Evolutionary conservation across 2,888 invertebrate species (phyloP).

Genomic region (Nomada goodeniana): DNA sequence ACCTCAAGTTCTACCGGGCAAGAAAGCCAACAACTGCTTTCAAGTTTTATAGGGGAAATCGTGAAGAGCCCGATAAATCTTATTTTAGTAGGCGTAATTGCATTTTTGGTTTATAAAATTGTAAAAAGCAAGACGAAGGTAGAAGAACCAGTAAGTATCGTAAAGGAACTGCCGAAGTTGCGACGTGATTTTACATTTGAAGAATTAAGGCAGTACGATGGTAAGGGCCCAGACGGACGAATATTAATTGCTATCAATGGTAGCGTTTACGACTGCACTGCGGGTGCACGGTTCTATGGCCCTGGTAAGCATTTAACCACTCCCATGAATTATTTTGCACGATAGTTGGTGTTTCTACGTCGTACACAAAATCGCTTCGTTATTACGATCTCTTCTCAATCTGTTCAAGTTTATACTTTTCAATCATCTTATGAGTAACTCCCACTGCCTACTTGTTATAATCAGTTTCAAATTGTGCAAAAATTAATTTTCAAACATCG

Average conservation of each 20-base stretch:
- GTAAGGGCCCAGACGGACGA: slow-evolving; percentile 93
- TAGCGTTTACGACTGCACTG: slow-evolving; percentile 97
- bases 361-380: not conserved
- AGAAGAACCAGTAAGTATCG: slow-evolving; percentile 82
- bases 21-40: slow-evolving; percentile 74
- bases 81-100: slow-evolving; percentile 88
- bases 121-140: slow-evolving; percentile 85
- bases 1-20: slow-evolving; percentile 56
- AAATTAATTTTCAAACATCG: slow-evolving; percentile 23
- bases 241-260: slow-evolving; percentile 97
- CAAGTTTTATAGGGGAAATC: slow-evolving; percentile 87
- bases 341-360: not conserved
- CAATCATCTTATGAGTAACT: slow-evolving; percentile 23
- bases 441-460: slow-evolving; percentile 6
- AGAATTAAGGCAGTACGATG: slow-evolving; percentile 94
- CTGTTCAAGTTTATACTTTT: not conserved
- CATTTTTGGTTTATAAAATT: slow-evolving; percentile 91
- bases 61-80: slow-evolving; percentile 90
- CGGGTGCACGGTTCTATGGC: slow-evolving; percentile 95
- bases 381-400: slow-evolving; percentile 3
- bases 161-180: slow-evolving; percentile 91
- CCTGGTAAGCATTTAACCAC: slow-evolving; percentile 89
- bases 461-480: not conserved
- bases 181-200: slow-evolving; percentile 95
- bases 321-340: not conserved